Conservation (phyloP, 2,113 vertebrate genomes). For the Eptesicus fuscus region DNA sequence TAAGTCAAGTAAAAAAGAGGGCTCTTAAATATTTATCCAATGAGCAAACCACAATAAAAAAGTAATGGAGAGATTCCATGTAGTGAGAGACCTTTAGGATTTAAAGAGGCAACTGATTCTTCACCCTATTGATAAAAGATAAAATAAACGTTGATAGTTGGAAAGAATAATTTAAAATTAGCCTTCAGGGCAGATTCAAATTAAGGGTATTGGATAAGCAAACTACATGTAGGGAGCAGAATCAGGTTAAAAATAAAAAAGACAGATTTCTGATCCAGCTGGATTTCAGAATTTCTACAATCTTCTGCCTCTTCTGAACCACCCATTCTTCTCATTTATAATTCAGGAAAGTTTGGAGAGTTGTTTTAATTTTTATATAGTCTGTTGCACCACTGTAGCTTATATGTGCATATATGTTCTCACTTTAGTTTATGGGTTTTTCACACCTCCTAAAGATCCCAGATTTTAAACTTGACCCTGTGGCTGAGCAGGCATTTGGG, state of each 20-base stretch:
- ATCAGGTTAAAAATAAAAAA: background rate
- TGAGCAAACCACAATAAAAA: background rate
- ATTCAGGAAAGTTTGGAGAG: background rate
- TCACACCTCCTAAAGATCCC: background rate
- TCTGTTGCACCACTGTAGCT: background rate
- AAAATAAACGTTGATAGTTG: background rate
- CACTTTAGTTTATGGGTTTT: background rate
- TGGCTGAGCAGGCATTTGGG: background rate
- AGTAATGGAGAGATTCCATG: background rate
- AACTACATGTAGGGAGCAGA: background rate
- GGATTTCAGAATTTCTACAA: background rate
- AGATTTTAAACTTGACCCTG: background rate
- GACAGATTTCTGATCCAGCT: background rate
- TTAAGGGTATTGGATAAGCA: background rate
- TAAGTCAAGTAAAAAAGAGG: background rate
- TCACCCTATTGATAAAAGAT: background rate
- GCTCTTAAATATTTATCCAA: background rate
- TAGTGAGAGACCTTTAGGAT: background rate
- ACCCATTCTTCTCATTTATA: background rate
- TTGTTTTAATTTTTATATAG: background rate
- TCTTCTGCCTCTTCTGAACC: background rate
- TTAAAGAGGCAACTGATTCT: background rate
- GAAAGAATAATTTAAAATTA: background rate
- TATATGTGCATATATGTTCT: background rate
- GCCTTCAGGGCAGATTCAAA: background rate